phyloP scores from a whole-genome alignment of 2,888 invertebrate species.

The Watsonalla cultraria region DNA sequence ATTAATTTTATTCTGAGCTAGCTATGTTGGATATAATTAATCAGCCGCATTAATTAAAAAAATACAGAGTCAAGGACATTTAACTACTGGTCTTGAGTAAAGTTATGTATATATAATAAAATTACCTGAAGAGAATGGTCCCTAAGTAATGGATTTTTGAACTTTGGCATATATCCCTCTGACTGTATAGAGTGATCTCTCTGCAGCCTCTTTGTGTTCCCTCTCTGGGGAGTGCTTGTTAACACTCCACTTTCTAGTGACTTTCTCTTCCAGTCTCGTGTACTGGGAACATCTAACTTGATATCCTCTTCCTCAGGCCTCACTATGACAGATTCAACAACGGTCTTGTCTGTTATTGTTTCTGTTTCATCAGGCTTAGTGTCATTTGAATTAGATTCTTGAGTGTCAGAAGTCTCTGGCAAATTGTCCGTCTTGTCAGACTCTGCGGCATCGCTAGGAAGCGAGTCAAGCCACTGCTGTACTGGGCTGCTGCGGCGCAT shows the following conservation, averaged over 20 bases:
- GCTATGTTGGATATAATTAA: no score
- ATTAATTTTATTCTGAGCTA: no score
- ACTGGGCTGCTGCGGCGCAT: constrained; percentile 84
- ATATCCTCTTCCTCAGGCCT: constrained; percentile 42
- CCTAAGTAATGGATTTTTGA: constrained; percentile 67
- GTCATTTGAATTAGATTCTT: constrained; percentile 46
- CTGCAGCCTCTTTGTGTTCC: constrained; percentile 50
- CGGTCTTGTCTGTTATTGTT: constrained; percentile 50
- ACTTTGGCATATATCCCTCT: constrained; percentile 62
- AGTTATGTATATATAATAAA: no score
- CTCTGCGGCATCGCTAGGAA: constrained; percentile 65
- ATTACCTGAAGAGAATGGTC: constrained; percentile 73
- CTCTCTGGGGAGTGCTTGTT: constrained; percentile 42
- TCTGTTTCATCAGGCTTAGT: constrained; percentile 54
- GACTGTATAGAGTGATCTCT: constrained; percentile 71
- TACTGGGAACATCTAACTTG: constrained; percentile 51
- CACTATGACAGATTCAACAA: constrained; percentile 42
- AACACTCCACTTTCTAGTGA: constrained; percentile 60
- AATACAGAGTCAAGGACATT: no score
- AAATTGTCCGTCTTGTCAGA: constrained; percentile 15
- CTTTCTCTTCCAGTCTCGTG: constrained; percentile 61
- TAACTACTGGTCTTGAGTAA: no score
- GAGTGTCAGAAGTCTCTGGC: constrained; percentile 30
- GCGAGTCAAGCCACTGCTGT: constrained; percentile 87
- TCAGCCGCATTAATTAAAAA: no score